Evolutionary conservation across 2,113 vertebrate genomes (phyloP).

Genomic region (Channa argus): DNA sequence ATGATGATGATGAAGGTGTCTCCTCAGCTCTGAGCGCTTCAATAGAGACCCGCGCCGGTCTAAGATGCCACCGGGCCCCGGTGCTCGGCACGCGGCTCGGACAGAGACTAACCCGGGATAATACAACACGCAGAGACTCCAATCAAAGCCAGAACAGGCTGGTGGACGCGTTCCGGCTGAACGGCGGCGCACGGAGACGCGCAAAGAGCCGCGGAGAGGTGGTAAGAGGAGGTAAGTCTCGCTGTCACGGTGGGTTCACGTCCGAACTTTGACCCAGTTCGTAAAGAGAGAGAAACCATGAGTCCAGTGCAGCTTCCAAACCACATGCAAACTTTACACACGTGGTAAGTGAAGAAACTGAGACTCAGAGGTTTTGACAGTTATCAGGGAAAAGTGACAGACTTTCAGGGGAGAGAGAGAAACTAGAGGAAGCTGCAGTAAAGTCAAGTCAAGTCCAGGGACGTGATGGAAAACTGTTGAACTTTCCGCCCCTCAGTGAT

Average conservation of each 20-base stretch:
- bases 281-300: no score
- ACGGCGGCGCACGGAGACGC: background rate
- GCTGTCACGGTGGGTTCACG: background rate
- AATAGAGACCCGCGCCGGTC: background rate
- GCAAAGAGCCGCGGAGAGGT: background rate
- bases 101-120: conserved; percentile 57
- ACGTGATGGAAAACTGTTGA: no score
- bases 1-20: conserved; percentile 25
- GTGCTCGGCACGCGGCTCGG: conserved; percentile 37
- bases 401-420: no score
- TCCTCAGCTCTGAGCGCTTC: conserved; percentile 24
- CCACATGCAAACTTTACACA: no score
- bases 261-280: no score
- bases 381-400: no score
- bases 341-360: no score
- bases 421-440: no score
- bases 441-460: no score
- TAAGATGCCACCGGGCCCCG: conserved; percentile 55
- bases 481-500: conserved; percentile 28
- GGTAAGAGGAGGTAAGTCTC: background rate
- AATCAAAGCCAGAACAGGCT: background rate
- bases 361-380: no score
- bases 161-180: background rate
- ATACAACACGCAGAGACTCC: background rate
- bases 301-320: no score